Conservation (phyloP, 2,113 vertebrate genomes). For the Zosterops borbonicus region DNA sequence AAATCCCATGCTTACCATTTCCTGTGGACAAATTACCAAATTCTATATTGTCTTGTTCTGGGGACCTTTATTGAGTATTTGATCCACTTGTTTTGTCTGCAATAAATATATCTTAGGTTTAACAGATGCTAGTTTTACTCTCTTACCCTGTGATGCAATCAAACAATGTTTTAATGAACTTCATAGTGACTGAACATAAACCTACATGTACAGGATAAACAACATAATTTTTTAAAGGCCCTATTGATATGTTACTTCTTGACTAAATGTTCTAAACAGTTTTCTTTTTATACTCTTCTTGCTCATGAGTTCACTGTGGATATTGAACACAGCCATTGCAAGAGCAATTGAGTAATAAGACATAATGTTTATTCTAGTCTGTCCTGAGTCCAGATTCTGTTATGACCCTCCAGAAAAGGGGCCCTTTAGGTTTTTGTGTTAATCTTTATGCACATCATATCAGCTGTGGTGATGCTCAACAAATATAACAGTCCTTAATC, state of each 20-base stretch:
- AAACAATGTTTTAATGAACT: background rate
- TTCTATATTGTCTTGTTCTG: background rate
- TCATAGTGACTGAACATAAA: background rate
- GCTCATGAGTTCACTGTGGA: background rate
- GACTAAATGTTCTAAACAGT: background rate
- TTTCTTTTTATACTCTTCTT: background rate
- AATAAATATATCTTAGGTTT: background rate
- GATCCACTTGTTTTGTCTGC: background rate
- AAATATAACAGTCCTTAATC: background rate
- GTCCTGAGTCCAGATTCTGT: background rate
- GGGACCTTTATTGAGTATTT: background rate
- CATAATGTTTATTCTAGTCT: background rate
- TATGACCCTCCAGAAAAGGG: background rate
- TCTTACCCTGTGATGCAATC: background rate
- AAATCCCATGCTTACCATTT: background rate
- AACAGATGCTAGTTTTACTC: background rate
- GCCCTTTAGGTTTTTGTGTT: background rate
- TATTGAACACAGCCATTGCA: background rate
- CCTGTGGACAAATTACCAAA: background rate
- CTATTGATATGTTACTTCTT: background rate
- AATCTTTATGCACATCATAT: background rate
- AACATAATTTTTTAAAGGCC: background rate
- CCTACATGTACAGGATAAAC: background rate
- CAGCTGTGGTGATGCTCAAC: background rate
- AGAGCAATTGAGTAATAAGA: background rate